Evolutionary conservation across 2,888 invertebrate genomes (phyloP).

Genomic region (Schizaphis graminum): DNA sequence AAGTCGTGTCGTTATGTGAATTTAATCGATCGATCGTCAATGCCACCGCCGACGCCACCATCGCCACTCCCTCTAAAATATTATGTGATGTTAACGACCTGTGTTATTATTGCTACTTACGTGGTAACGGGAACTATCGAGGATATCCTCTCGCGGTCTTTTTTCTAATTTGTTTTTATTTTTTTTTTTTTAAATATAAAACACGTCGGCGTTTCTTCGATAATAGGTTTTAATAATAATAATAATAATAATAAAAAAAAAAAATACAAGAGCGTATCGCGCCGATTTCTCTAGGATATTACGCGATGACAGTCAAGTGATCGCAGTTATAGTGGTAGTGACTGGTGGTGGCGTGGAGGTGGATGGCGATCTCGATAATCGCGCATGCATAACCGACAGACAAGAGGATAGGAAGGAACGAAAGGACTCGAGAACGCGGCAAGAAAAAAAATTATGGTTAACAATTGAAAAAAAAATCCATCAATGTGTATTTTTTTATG

Average conservation of each 20-base stretch:
- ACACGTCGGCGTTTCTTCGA: constrained; percentile 44
- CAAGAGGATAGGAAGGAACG: constrained; percentile 23
- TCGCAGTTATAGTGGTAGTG: not conserved
- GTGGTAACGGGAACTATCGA: constrained; percentile 50
- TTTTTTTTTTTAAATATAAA: constrained; percentile 45
- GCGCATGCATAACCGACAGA: constrained; percentile 57
- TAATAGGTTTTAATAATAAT: constrained; percentile 39
- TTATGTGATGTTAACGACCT: constrained; percentile 49
- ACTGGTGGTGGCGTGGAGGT: not conserved
- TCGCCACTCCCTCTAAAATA: constrained; percentile 29
- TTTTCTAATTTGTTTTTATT: constrained; percentile 3
- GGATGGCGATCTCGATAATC: constrained; percentile 53
- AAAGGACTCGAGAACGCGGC: not conserved
- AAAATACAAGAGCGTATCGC: constrained; percentile 42
- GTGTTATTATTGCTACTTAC: constrained; percentile 6
- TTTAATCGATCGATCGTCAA: constrained; percentile 51
- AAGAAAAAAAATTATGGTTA: constrained; percentile 33
- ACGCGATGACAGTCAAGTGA: constrained; percentile 46
- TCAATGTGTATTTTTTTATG: not conserved
- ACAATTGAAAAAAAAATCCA: constrained; percentile 40
- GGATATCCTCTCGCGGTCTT: constrained; percentile 37
- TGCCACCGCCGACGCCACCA: not conserved
- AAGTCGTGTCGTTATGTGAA: constrained; percentile 27
- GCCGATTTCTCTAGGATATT: constrained; percentile 60
- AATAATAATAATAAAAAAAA: not conserved